phyloP scores from a whole-genome alignment of 2,797 vertebrate species.

The Hemitrygon akajei region DNA sequence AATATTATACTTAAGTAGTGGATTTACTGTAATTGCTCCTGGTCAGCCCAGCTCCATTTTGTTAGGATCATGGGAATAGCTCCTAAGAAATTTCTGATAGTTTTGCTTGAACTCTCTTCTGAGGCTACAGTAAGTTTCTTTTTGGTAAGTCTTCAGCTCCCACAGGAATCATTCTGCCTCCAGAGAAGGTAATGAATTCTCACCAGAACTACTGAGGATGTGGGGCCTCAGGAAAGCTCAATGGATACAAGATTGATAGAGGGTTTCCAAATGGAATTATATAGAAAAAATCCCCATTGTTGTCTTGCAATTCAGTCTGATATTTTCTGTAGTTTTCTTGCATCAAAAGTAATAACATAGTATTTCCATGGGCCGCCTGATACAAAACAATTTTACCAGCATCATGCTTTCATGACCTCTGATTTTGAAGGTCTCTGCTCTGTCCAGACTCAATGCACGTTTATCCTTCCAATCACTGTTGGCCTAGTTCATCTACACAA shows the following conservation, averaged over 20 bases:
- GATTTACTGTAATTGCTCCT: not conserved
- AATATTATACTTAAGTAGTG: not conserved
- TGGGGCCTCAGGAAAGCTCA: not conserved
- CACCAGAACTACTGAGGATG: not conserved
- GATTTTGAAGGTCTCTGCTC: not conserved
- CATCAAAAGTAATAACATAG: not conserved
- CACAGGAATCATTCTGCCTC: not conserved
- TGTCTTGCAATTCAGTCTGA: not conserved
- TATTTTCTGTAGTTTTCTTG: not conserved
- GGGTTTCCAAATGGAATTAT: not conserved
- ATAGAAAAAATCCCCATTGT: not conserved
- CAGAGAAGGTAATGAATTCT: not conserved
- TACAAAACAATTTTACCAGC: not conserved
- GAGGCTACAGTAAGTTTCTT: not conserved
- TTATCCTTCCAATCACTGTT: not conserved
- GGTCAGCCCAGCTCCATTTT: not conserved
- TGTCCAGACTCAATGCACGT: not conserved
- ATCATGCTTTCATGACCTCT: not conserved
- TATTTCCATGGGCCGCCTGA: not conserved
- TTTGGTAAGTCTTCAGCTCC: not conserved
- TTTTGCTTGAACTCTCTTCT: too few species aligned
- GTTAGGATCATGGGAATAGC: not conserved
- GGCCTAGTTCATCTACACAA: not conserved
- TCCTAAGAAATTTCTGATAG: not conserved
- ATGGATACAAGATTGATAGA: not conserved